These are phyloP conservation scores for Spisula solida DNA, from an alignment of 2,888 invertebrate genomes.

Conservation along the genomic window DNA sequence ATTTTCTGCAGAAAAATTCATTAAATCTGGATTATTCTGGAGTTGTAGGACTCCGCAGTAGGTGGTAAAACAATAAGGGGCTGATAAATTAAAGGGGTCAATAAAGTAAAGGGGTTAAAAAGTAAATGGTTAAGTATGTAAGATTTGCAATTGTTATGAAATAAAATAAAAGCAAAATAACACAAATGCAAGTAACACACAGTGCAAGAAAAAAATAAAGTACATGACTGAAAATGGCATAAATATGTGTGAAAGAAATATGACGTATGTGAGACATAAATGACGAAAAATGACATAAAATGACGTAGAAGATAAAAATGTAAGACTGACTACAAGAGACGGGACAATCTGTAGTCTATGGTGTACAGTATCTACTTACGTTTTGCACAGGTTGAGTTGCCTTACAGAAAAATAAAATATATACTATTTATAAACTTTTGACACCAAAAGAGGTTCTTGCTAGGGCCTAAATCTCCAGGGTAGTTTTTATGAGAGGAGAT, in stretches of 20 bases:
- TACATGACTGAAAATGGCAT: background rate
- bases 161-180: background rate
- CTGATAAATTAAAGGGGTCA: no score
- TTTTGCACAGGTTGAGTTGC: conserved; percentile 55
- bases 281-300: background rate
- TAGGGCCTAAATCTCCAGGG: no score
- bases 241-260: no score
- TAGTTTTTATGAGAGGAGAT: no score
- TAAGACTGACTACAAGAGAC: background rate
- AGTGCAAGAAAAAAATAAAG: background rate
- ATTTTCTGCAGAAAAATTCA: no score
- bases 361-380: conserved; percentile 51
- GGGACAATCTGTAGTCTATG: background rate
- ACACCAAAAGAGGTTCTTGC: no score
- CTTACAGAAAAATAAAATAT: conserved; percentile 47
- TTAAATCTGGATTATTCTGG: no score
- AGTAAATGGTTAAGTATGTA: no score
- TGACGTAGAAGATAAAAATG: background rate
- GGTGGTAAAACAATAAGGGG: no score
- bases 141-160: background rate
- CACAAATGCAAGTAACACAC: background rate
- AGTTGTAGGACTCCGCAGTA: no score
- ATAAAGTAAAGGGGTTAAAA: no score
- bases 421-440: background rate
- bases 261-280: background rate